phyloP scores from a whole-genome alignment of 1,140 invertebrate species.

The Bilobella aurantiaca region DNA sequence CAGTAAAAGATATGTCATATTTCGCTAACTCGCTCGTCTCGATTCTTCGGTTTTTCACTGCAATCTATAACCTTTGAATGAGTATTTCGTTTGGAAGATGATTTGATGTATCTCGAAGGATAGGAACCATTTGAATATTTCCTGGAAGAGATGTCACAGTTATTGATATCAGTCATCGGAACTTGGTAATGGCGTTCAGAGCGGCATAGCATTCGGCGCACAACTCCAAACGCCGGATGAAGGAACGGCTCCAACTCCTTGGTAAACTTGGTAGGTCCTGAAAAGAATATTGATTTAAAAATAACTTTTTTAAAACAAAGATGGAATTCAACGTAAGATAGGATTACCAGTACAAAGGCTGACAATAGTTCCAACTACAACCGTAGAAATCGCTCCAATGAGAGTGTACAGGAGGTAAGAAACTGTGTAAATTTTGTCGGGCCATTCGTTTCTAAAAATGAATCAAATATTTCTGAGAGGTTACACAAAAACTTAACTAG shows the following conservation, averaged over 20 bases:
- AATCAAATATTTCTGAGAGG: not conserved
- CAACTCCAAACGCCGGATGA: not conserved
- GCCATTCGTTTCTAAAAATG: constrained; percentile 23
- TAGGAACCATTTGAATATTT: not conserved
- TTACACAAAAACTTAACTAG: too few species aligned
- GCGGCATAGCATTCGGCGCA: not conserved
- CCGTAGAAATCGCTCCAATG: constrained; percentile 27
- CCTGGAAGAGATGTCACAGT: not conserved
- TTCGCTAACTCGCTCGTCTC: too few species aligned
- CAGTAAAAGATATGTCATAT: too few species aligned
- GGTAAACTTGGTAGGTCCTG: constrained; percentile 11
- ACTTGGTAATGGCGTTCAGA: not conserved
- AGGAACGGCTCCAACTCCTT: not conserved
- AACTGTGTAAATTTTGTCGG: constrained; percentile 34
- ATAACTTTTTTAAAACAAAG: not conserved
- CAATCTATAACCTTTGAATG: too few species aligned
- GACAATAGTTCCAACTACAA: constrained; percentile 21
- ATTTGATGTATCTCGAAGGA: not conserved
- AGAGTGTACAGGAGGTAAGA: constrained; percentile 34
- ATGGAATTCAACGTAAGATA: not conserved
- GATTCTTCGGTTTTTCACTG: too few species aligned
- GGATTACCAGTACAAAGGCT: constrained; percentile 29
- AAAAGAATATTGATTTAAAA: constrained; percentile 8
- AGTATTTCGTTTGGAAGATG: not conserved
- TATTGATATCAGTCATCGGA: not conserved